A percentile compares a stretch with the other conserved stretches of the same genome.
Evolutionary conservation across 2,888 invertebrate species (phyloP).

Genomic region (Patella depressa): DNA sequence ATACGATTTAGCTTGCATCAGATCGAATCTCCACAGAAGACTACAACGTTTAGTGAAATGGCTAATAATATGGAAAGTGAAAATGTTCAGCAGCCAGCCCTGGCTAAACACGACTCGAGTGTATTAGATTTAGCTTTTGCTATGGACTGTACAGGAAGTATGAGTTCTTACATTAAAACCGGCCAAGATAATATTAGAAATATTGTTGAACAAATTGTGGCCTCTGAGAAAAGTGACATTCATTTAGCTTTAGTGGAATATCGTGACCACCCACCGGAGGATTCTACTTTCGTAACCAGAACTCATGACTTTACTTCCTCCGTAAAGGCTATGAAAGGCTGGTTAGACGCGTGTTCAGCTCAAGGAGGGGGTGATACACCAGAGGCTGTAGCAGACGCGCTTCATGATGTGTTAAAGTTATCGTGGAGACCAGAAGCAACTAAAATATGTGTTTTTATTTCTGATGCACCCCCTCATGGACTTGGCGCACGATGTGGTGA

Average conservation of each 20-base stretch:
- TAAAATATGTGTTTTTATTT: slow-evolving; percentile 63
- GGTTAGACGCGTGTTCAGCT: slow-evolving; percentile 56
- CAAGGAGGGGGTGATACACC: slow-evolving; percentile 64
- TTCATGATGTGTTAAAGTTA: slow-evolving; percentile 61
- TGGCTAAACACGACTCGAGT: slow-evolving; percentile 50
- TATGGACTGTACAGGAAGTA: slow-evolving; percentile 67
- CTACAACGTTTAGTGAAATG: too few relatives aligned
- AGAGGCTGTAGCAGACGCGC: slow-evolving; percentile 65
- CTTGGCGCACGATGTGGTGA: slow-evolving; percentile 43
- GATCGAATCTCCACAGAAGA: too few relatives aligned
- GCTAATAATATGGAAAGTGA: slow-evolving; percentile 25
- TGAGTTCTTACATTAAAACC: slow-evolving; percentile 61
- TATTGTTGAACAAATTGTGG: slow-evolving; percentile 63
- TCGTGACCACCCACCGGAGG: slow-evolving; percentile 66
- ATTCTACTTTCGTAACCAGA: slow-evolving; percentile 57
- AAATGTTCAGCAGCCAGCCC: slow-evolving; percentile 36
- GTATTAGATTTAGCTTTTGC: slow-evolving; percentile 62
- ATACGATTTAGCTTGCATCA: too few relatives aligned
- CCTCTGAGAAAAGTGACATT: slow-evolving; percentile 61
- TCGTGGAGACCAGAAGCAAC: slow-evolving; percentile 62
- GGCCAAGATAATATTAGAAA: slow-evolving; percentile 58
- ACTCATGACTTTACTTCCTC: slow-evolving; percentile 63
- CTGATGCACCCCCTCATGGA: slow-evolving; percentile 67
- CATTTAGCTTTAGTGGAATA: slow-evolving; percentile 64
- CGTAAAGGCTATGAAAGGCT: slow-evolving; percentile 56